Base-by-base conservation (phyloP, 2,797 vertebrate genomes). In the Galago senegalensis region DNA sequence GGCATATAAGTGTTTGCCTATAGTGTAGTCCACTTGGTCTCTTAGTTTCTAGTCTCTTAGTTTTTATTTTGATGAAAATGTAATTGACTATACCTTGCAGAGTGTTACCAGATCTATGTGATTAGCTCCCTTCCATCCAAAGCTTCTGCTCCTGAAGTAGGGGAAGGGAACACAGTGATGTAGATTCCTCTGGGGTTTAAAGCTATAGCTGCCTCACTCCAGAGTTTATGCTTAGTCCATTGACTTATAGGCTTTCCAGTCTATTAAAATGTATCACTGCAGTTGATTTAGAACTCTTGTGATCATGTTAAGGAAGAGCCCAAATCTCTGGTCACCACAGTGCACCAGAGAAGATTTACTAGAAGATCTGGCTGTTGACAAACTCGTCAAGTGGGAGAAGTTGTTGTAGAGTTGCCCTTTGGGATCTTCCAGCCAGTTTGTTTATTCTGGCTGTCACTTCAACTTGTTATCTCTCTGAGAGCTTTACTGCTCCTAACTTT, bases 241-340 rank as follows among this genome's bases (percentile, higher is more conserved):
- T 86, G 37, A 81, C 90, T 89, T 86, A 75, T 12, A 86, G 73
- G 46, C 31, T 80, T 93, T 75, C 81, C 37, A 56, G 31, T 72
- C 86, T 89, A 63, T 79, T 93, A 93, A 72, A 93, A 56, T 89
- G 37, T n/a, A 95, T 86, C 60, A 3, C 20, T 89, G 43, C 63
- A 4, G 10, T 53, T 0, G 0, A 29, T 60, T 81, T 89, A 67
- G 27, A 49, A 58, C 75, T 95, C n/a, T 3, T 40, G 21, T 90
- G 27, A 86, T 81, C 81, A 69, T 27, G 29, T 43, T 75, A 53
- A 75, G 10, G 16, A 75, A 67, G 58, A 90, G n/a, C 76, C 80
- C n/a, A 81, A 6, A 69, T 81, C n/a, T 76, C 91, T 86, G 75
- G 40, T 86, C 31, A 61, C 60, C 46, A 49, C 31, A 53, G 43